These are phyloP conservation scores for Rhombomys opimus DNA, from an alignment of 2,113 vertebrate species.

Conservation along the genomic window DNA sequence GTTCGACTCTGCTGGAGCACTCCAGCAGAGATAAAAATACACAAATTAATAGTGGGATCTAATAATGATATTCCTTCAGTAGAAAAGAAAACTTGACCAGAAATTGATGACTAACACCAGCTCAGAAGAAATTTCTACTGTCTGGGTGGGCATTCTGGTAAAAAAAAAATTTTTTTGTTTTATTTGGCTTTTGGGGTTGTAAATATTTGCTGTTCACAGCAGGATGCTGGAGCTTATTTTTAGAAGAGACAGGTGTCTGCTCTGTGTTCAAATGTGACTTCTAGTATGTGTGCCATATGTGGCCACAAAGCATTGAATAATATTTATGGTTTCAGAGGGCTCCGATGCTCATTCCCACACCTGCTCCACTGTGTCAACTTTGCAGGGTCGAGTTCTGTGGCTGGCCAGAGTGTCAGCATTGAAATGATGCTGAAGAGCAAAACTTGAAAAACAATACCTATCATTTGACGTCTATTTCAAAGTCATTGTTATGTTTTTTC, in stretches of 20 bases:
- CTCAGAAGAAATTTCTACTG: neutral
- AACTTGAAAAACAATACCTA: neutral
- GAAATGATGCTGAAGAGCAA: neutral
- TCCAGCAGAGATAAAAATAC: neutral
- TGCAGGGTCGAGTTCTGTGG: neutral
- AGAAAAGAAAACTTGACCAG: neutral
- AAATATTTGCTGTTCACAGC: neutral
- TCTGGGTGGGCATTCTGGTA: neutral
- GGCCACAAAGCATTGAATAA: neutral
- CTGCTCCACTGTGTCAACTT: neutral
- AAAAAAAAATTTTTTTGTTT: neutral
- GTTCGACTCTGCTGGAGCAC: too few species aligned
- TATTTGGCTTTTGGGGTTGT: neutral
- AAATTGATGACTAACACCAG: neutral
- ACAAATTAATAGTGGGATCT: neutral
- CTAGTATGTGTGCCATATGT: neutral
- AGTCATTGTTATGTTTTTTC: neutral
- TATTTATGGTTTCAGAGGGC: neutral
- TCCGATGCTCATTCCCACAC: neutral
- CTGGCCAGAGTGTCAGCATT: neutral
- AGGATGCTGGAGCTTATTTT: neutral
- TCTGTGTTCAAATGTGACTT: conserved; percentile 15
- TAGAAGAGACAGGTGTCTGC: neutral
- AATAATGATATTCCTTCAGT: neutral
- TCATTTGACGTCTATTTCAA: neutral